A percentile compares a stretch with the other conserved stretches of the same genome.
phyloP scores from a whole-genome alignment of 2,113 vertebrate species.

The Tachuris rubrigastra region DNA sequence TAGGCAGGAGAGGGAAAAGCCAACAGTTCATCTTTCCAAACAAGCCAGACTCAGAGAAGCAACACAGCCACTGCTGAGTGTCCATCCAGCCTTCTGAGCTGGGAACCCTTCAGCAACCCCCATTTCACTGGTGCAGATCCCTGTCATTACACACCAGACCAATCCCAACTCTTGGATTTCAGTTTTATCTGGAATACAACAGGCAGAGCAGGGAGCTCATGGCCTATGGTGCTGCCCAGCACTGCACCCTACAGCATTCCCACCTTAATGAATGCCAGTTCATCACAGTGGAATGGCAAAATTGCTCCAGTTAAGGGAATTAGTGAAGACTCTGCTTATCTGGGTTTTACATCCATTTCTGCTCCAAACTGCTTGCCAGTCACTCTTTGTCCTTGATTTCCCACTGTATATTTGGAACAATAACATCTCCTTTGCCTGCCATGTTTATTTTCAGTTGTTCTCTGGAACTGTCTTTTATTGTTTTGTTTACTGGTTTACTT shows the following conservation, averaged over 20 bases:
- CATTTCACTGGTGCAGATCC: background rate
- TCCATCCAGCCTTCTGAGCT: background rate
- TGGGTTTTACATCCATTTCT: background rate
- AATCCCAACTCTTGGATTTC: accelerated
- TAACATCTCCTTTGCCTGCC: background rate
- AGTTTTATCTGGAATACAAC: accelerated
- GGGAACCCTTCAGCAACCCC: background rate
- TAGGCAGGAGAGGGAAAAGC: background rate
- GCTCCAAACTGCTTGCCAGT: background rate
- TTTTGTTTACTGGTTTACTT: background rate
- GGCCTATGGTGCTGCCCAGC: background rate
- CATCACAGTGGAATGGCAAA: accelerated
- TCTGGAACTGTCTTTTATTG: background rate
- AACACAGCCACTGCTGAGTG: background rate
- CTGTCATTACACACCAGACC: background rate
- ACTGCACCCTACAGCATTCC: background rate
- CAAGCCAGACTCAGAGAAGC: background rate
- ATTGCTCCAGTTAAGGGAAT: background rate
- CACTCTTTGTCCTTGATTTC: background rate
- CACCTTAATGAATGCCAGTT: background rate
- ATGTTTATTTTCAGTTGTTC: background rate
- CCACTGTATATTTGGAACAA: background rate
- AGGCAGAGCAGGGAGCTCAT: background rate
- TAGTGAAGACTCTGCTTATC: background rate
- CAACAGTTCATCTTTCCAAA: background rate